These are phyloP conservation scores for Falcunculus frontatus DNA, from an alignment of 2,113 vertebrate species.

Conservation along the genomic window DNA sequence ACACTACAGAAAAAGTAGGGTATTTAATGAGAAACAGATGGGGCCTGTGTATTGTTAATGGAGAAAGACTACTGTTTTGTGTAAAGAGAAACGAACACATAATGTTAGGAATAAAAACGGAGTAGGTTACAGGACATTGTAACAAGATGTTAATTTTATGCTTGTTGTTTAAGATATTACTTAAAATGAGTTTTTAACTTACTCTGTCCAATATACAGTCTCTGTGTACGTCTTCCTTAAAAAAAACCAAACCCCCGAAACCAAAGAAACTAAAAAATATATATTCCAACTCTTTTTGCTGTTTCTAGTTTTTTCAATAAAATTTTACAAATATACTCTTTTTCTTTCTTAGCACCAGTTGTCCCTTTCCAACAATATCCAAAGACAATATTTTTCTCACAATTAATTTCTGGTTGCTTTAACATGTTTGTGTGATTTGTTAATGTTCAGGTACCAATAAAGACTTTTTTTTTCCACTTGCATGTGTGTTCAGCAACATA, in stretches of 20 bases:
- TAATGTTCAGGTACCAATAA: not conserved
- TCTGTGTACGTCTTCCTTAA: not conserved
- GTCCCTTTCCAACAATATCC: not conserved
- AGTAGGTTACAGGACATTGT: not conserved
- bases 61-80: constrained; percentile 38
- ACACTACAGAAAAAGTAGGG: not conserved
- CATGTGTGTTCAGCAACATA: not conserved
- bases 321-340: not conserved
- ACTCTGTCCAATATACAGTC: not conserved
- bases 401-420: not conserved
- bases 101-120: not conserved
- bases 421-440: not conserved
- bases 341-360: not conserved
- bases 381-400: constrained; percentile 14
- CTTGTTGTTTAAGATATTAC: not conserved
- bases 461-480: not conserved
- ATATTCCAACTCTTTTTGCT: not conserved
- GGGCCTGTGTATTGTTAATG: not conserved
- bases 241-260: not conserved
- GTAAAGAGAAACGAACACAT: not conserved
- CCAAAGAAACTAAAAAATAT: not conserved
- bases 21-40: constrained; percentile 60
- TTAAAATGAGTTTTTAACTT: not conserved
- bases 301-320: not conserved
- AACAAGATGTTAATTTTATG: constrained; percentile 8